A percentile compares a stretch with the other conserved stretches of the same genome.
phyloP scores from a whole-genome alignment of 2,888 invertebrate genomes.

The Phyto melanocephala region DNA sequence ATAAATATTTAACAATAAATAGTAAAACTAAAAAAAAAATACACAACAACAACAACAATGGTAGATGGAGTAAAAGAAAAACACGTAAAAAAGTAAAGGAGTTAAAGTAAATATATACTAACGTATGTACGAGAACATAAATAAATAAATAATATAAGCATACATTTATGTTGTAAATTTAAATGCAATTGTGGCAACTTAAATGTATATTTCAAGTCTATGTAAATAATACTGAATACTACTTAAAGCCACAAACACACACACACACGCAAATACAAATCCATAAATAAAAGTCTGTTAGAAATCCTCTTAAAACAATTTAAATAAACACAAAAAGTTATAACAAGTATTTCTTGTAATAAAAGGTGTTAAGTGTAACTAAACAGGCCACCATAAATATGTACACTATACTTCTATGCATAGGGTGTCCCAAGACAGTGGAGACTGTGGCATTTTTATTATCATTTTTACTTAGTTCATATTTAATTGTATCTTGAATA shows the following conservation, averaged over 20 bases:
- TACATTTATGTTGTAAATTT: neutral
- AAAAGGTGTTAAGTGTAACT: constrained; percentile 8
- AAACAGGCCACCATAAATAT: neutral
- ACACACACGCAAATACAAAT: neutral
- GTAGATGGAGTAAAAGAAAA: neutral
- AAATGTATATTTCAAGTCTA: neutral
- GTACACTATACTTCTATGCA: too few relatives aligned
- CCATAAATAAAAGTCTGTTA: neutral
- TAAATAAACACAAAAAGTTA: constrained; percentile 2
- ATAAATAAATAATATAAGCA: neutral
- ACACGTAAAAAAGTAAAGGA: neutral
- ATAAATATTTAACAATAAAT: constrained; percentile 58
- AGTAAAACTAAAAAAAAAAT: constrained; percentile 18
- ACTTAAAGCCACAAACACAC: neutral
- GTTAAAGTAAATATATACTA: neutral
- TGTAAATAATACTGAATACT: neutral
- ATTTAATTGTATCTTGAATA: too few relatives aligned
- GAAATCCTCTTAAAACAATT: constrained; percentile 1
- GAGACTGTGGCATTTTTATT: too few relatives aligned
- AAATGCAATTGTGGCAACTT: neutral
- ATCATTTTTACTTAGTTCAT: too few relatives aligned
- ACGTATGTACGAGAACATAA: neutral
- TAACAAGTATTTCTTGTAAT: constrained; percentile 6
- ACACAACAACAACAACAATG: neutral
- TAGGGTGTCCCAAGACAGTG: too few relatives aligned